Evolutionary conservation across 2,888 invertebrate genomes (phyloP), one percentile per base, ranked within the genome.

Genomic region (Vandiemenella viatica): DNA sequence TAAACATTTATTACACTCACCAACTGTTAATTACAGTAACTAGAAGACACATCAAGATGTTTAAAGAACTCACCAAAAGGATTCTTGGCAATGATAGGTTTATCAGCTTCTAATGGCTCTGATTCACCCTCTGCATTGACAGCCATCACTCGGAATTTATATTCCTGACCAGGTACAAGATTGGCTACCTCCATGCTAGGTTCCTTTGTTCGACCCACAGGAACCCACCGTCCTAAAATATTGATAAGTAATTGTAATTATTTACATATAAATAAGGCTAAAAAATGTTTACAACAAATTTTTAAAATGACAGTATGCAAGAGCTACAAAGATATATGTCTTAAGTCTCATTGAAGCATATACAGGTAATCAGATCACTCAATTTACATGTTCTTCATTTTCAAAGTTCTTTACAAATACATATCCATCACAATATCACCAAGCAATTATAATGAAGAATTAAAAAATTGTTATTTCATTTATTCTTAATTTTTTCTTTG

Each of bases 101-200:
- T 81, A 22, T 88, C 87, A 5, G 90, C 88, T 55, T 85, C 86
- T 53, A 98, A 67, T 13, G 96, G 93, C 62, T 96, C 95, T 0
- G 96, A 95, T 62, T 86, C 88, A 3, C 98, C 98, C 66, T 96
- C 93, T 20, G 88, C 83, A 63, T 97, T 97, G 17, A 96, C 91
- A 42, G 98, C 98, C 41, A 86, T 79, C 0, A 99, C 96, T 46
- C 98, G 77, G 79, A 99, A 99, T 72, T 97, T 95, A 70, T 99
- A 99, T 65, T 96, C 92, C 61, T 96, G 91, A 16, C 95, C 96
- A 15, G 97, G 96, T 57, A 86, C 85, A 48, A 99, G 71, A 65
- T 93, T 95, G 58, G 85, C 86, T 0, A 92, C 74, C 61, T 87
- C 89, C 51, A 89, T 84, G 63, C 83, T 85, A 0, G 89, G 86